Evolutionary conservation across 2,797 vertebrate species (phyloP).

Genomic region (Bradypodion ventrale): DNA sequence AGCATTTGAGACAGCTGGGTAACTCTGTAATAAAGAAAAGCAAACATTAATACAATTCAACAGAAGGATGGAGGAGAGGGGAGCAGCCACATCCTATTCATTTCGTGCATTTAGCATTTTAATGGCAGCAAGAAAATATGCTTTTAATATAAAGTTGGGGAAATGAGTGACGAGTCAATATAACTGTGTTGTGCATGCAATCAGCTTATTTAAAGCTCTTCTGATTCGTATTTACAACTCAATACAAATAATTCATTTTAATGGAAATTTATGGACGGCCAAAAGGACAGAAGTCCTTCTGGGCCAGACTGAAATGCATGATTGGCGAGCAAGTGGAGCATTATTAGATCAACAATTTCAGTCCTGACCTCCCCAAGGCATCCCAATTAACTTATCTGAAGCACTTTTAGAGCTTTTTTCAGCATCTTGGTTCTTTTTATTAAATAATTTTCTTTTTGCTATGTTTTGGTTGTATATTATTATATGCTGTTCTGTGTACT

Average conservation of each 20-base stretch:
- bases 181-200: slow-evolving; percentile 28
- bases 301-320: not conserved
- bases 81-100: slow-evolving; percentile 37
- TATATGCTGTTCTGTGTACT: too few species aligned
- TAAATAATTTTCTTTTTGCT: too few species aligned
- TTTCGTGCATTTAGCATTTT: slow-evolving; percentile 41
- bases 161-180: slow-evolving; percentile 41
- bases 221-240: slow-evolving; percentile 49
- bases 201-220: slow-evolving; percentile 41
- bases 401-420: not conserved
- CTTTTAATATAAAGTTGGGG: slow-evolving; percentile 60
- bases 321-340: not conserved
- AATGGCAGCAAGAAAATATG: slow-evolving; percentile 10
- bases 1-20: fast-evolving
- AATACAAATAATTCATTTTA: slow-evolving; percentile 45
- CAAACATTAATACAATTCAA: slow-evolving; percentile 42
- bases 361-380: not conserved
- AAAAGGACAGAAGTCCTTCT: not conserved
- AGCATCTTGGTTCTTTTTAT: not conserved
- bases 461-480: too few species aligned
- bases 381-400: not conserved
- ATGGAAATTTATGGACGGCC: slow-evolving; percentile 29
- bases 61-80: not conserved
- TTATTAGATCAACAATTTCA: not conserved
- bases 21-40: not conserved